Base-by-base conservation (phyloP, 2,113 vertebrate species). In the Onychostoma macrolepis region DNA sequence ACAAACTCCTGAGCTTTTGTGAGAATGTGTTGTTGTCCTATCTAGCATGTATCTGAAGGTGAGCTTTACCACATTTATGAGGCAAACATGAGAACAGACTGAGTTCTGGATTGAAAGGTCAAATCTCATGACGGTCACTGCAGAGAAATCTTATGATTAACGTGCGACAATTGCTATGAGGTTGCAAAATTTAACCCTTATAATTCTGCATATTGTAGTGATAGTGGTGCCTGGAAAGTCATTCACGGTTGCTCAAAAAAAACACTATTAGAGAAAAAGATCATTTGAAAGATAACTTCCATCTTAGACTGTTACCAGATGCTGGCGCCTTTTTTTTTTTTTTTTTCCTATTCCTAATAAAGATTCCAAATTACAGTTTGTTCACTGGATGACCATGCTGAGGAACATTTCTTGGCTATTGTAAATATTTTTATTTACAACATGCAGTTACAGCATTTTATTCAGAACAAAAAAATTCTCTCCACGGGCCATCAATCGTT, bases 41-140 rank as follows among this genome's bases (percentile, higher is more conserved):
- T 88, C 91, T 86, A 92, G 91, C 90, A 89, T 43, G 90, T 93
- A 94, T 94, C 93, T 92, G 92, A 93, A 85, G 89, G 91, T 87
- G 93, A 92, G 81, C 90, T 91, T 93, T 92, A 91, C 91, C 74
- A 63, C 83, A 95, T 94, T 93, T 92, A 95, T 94, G 90, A 91
- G 91, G 77, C 88, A 92, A 84, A 84, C 88, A 87, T 90, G 33
- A 90, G 89, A 91, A 90, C 90, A 89, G 89, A 80, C 80, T 88
- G 83, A 80, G 75, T 53, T 58, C 79, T 30, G 13, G 8, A 58
- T 58, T 2, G 21, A 80, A 80, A 61, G 78, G 78, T 38, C 11
- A 36, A 50, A 53, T 71, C 26, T 71, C 38, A 67, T 43, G n/a
- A 41, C 48, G 48, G 41, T 45, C n/a, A 41, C 41, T 75, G 71